Percentiles rank a stretch among this genome's conserved stretches.
These are phyloP conservation scores for Bos indicus DNA, from an alignment of 2,113 vertebrate genomes.

Conservation along the genomic window DNA sequence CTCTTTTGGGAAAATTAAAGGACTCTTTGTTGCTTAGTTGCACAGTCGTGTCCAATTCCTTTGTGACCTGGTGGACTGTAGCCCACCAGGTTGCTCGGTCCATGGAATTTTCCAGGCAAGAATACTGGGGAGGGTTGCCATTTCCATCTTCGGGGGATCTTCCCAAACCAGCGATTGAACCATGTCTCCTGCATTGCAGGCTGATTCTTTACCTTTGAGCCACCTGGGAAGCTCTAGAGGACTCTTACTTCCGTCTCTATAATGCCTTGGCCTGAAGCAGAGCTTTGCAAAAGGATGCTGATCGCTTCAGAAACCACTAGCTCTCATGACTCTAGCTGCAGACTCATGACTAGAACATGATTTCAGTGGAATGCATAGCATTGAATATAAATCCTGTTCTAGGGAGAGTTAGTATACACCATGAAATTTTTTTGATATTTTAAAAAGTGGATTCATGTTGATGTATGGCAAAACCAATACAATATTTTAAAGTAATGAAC, in stretches of 20 bases:
- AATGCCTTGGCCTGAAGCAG: background rate
- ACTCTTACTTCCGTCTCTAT: background rate
- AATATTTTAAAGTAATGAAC: too few relatives aligned
- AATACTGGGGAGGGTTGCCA: background rate
- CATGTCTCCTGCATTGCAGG: background rate
- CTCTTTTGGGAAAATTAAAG: background rate
- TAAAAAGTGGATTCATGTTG: background rate
- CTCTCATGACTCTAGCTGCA: background rate
- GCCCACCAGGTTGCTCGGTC: rapidly evolving
- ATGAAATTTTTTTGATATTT: background rate
- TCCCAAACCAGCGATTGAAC: background rate
- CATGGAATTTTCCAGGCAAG: background rate
- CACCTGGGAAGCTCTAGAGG: background rate
- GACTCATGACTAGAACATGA: background rate
- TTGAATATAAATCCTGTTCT: background rate
- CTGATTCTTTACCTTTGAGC: background rate
- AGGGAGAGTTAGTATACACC: background rate
- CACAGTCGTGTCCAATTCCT: rapidly evolving
- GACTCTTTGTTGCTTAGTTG: background rate
- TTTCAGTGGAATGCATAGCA: background rate
- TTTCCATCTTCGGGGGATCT: rapidly evolving
- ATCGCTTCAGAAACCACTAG: background rate
- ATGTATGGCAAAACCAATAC: too few relatives aligned
- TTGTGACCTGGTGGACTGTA: background rate
- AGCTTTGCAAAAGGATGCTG: background rate